A percentile compares a stretch with the other conserved stretches of the same genome.
phyloP scores from a whole-genome alignment of 2,797 vertebrate genomes.

The Hoplostethus mediterraneus region DNA sequence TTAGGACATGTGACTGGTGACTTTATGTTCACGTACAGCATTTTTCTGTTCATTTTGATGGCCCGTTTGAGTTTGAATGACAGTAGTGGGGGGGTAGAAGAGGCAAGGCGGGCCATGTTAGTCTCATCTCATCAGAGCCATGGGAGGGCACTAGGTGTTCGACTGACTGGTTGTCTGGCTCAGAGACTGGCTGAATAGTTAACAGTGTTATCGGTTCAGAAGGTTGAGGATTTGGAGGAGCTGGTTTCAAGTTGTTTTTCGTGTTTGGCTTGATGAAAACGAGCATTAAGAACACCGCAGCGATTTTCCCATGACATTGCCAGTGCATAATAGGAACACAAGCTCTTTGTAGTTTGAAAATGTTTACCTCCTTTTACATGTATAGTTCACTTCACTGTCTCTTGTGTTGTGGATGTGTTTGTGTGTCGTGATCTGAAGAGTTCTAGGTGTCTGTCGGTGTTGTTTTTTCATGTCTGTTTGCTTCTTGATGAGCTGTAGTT shows the following conservation, averaged over 20 bases:
- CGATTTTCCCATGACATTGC: neutral
- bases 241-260: constrained; percentile 20
- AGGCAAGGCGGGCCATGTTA: constrained; percentile 41
- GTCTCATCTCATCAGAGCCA: constrained; percentile 56
- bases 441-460: neutral
- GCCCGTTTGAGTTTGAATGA: constrained; percentile 50
- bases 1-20: neutral
- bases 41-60: neutral
- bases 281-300: neutral
- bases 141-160: constrained; percentile 64
- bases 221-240: neutral
- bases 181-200: constrained; percentile 22
- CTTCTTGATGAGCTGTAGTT: constrained; percentile 29
- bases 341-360: neutral
- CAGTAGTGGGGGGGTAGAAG: constrained; percentile 37
- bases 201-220: neutral
- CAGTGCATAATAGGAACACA: neutral
- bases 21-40: neutral
- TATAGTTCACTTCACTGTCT: neutral
- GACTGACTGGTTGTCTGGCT: constrained; percentile 33
- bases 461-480: constrained; percentile 20
- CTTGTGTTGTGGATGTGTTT: constrained; percentile 3
- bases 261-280: constrained; percentile 1
- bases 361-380: too few relatives aligned
- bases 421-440: neutral